phyloP scores from a whole-genome alignment of 2,888 invertebrate genomes.

The Drosophila merina region DNA sequence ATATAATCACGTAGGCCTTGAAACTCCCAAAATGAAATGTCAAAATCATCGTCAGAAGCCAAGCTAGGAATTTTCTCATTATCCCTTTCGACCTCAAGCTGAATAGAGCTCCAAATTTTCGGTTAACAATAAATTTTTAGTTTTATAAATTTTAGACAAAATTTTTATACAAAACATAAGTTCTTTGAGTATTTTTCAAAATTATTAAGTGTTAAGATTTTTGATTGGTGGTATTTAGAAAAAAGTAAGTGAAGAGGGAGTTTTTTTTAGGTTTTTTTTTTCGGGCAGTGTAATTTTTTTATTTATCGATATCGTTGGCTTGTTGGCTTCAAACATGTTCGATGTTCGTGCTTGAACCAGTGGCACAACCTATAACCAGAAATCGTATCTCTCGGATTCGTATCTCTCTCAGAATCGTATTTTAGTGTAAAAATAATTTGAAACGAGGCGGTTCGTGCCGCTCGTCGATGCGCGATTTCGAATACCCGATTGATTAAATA shows the following conservation, averaged over 20 bases:
- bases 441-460: neutral
- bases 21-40: neutral
- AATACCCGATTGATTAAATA: constrained; percentile 3
- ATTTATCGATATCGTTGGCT: too few relatives aligned
- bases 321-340: too few relatives aligned
- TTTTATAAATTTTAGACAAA: neutral
- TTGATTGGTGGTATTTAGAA: too few relatives aligned
- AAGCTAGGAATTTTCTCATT: neutral
- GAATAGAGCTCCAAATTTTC: neutral
- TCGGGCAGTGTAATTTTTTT: too few relatives aligned
- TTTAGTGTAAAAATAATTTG: neutral
- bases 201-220: neutral
- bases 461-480: constrained; percentile 4
- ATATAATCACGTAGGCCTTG: neutral
- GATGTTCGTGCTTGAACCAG: too few relatives aligned
- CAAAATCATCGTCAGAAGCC: neutral
- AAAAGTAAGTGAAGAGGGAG: neutral
- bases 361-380: too few relatives aligned
- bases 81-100: neutral
- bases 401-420: neutral
- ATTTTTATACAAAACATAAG: neutral
- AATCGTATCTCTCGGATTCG: neutral
- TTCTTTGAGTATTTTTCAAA: neutral
- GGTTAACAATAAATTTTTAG: neutral
- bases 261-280: too few relatives aligned